phyloP scores from a whole-genome alignment of 2,888 invertebrate genomes.

The Melangyna quadrimaculata region DNA sequence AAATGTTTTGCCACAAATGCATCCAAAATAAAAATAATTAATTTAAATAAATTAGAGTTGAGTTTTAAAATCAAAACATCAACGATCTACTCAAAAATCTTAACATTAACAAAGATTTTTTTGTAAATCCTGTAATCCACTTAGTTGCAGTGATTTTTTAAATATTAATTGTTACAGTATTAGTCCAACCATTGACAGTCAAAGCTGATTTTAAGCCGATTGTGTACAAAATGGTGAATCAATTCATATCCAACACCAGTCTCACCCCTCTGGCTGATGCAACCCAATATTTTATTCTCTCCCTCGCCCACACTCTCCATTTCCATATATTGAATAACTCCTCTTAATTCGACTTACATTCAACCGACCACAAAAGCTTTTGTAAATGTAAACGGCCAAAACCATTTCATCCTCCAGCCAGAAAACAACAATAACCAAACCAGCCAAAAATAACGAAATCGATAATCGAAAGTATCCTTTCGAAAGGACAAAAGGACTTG shows the following conservation, averaged over 20 bases:
- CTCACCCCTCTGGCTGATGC: background rate
- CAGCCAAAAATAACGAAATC: conserved; percentile 57
- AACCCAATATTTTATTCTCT: background rate
- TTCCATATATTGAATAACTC: background rate
- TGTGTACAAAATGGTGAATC: conserved; percentile 48
- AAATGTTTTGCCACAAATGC: too few relatives aligned
- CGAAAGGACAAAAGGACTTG: conserved; percentile 26
- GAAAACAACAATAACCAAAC: conserved; percentile 33
- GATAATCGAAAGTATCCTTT: conserved; percentile 55
- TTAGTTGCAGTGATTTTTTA: background rate
- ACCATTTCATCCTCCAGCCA: background rate
- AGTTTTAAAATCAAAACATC: background rate
- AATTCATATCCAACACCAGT: conserved; percentile 25
- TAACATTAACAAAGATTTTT: background rate
- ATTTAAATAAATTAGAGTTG: too few relatives aligned
- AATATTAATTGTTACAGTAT: conserved; percentile 23
- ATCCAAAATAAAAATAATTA: too few relatives aligned
- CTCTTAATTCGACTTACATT: conserved; percentile 34
- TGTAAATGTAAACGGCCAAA: conserved; percentile 57
- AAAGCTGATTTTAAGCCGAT: conserved; percentile 48
- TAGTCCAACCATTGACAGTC: conserved; percentile 11
- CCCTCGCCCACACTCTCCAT: background rate
- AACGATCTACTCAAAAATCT: background rate
- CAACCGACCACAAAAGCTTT: conserved; percentile 53
- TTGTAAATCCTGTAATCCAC: background rate